phyloP scores from a whole-genome alignment of 1,140 invertebrate genomes.

The Homarus americanus region DNA sequence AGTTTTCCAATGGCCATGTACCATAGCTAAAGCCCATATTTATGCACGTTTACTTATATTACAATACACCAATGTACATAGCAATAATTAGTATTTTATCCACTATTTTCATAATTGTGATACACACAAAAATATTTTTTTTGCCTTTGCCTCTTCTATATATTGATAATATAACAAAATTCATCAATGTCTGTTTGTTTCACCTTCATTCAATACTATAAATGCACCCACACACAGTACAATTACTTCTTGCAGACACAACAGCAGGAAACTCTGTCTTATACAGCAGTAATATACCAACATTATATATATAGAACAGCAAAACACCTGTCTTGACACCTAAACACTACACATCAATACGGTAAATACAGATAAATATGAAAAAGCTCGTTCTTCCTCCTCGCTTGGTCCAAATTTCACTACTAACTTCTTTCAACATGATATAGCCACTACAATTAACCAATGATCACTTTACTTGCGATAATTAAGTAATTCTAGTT shows the following conservation, averaged over 20 bases:
- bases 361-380: not conserved
- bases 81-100: too few species aligned
- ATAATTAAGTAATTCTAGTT: not conserved
- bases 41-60: too few species aligned
- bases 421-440: not conserved
- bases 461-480: not conserved
- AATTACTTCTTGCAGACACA: not conserved
- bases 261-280: not conserved
- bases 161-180: too few species aligned
- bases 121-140: too few species aligned
- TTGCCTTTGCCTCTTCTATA: too few species aligned
- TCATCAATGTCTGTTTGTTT: too few species aligned
- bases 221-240: not conserved
- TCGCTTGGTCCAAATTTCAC: not conserved
- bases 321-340: not conserved
- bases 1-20: too few species aligned
- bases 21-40: too few species aligned
- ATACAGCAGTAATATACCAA: not conserved
- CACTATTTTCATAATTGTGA: too few species aligned
- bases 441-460: not conserved
- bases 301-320: not conserved
- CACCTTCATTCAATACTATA: too few species aligned
- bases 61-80: too few species aligned
- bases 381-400: not conserved
- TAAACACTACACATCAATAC: not conserved